phyloP scores from a whole-genome alignment of 2,888 invertebrate species.

The Drosophila paracracens region DNA sequence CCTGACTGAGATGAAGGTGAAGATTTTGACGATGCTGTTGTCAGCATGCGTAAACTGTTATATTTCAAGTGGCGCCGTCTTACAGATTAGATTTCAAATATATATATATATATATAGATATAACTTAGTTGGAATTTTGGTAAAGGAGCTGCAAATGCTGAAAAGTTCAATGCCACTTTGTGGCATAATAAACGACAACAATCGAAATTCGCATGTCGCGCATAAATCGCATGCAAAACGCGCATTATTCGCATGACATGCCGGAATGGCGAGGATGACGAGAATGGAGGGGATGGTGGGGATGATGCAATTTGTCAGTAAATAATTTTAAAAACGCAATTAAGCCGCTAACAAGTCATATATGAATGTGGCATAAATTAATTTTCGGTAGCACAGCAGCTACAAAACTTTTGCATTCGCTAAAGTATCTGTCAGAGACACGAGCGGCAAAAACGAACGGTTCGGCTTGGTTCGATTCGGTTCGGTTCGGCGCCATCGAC shows the following conservation, averaged over 20 bases:
- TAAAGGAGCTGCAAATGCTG: not conserved
- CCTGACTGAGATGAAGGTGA: constrained; percentile 27
- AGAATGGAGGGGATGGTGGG: not conserved
- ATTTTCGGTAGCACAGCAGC: constrained; percentile 65
- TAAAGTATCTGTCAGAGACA: constrained; percentile 60
- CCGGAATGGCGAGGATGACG: not conserved
- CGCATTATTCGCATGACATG: constrained; percentile 47
- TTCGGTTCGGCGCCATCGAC: constrained; percentile 70
- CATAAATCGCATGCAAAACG: constrained; percentile 69
- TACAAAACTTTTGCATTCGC: constrained; percentile 45
- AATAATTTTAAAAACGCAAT: constrained; percentile 57
- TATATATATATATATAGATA: too few species aligned
- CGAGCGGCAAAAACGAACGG: not conserved
- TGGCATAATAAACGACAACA: constrained; percentile 29
- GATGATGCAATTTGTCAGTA: constrained; percentile 66
- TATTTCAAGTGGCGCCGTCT: constrained; percentile 7
- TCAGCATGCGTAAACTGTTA: constrained; percentile 7
- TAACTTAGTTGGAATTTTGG: not conserved
- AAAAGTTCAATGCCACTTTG: constrained; percentile 66
- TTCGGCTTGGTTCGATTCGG: not conserved
- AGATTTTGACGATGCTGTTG: constrained; percentile 17
- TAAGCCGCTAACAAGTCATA: constrained; percentile 62
- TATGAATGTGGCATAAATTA: constrained; percentile 65
- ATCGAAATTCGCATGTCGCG: constrained; percentile 57
- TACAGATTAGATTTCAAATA: constrained; percentile 26